These are phyloP conservation scores for Tanypteryx hageni DNA, from an alignment of 2,888 invertebrate genomes.

Conservation along the genomic window DNA sequence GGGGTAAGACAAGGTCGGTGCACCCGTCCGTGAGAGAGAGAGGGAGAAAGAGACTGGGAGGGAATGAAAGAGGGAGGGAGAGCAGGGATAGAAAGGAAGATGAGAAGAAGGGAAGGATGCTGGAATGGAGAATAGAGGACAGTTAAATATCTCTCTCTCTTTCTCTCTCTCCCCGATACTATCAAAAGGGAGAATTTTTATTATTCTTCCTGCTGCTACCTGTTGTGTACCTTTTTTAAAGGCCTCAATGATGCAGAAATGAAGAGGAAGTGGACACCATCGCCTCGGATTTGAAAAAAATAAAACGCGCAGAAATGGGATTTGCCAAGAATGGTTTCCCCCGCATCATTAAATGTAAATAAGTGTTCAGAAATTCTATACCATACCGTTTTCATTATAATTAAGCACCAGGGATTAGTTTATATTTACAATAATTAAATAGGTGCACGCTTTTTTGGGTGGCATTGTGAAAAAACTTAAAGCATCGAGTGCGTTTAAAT, in stretches of 20 bases:
- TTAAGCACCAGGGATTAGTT: too few species aligned
- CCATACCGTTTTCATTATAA: too few species aligned
- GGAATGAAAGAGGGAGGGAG: not conserved
- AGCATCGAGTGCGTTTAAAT: too few species aligned
- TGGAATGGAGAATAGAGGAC: not conserved
- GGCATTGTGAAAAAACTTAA: too few species aligned
- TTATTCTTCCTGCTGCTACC: not conserved
- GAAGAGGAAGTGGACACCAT: not conserved
- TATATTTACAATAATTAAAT: too few species aligned
- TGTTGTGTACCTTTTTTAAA: not conserved
- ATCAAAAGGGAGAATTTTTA: not conserved
- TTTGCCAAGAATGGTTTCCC: not conserved
- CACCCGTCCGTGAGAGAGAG: not conserved
- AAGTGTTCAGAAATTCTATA: too few species aligned
- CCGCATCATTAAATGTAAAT: not conserved
- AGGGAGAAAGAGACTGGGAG: not conserved
- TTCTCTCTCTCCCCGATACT: not conserved
- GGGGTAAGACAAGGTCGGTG: conserved; percentile 1
- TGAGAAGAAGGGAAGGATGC: not conserved
- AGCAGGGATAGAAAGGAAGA: too few species aligned
- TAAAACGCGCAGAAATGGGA: not conserved
- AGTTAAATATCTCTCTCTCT: not conserved
- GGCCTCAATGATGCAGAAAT: not conserved
- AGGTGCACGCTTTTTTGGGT: too few species aligned
- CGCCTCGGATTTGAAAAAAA: not conserved